These are phyloP conservation scores for Burhinus oedicnemus DNA, from an alignment of 2,113 vertebrate genomes.

Conservation along the genomic window DNA sequence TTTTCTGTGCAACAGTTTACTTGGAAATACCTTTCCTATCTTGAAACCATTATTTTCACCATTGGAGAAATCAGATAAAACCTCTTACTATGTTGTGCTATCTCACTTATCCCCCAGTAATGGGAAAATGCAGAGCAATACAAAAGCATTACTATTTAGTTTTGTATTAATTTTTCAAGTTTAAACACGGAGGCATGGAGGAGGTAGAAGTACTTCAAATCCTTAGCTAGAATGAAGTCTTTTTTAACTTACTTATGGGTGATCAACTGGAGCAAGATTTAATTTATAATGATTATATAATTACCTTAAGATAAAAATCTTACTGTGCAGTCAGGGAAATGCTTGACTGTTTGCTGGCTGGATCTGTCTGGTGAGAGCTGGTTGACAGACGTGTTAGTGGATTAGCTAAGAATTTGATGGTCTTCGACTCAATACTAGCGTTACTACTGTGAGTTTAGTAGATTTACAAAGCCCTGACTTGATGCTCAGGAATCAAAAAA, in stretches of 20 bases:
- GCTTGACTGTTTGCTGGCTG: not conserved
- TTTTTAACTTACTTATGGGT: not conserved
- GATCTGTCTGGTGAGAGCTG: not conserved
- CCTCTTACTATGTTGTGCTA: not conserved
- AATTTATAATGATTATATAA: not conserved
- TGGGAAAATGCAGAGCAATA: not conserved
- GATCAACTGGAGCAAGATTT: not conserved
- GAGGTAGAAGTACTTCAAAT: not conserved
- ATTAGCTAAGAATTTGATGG: not conserved
- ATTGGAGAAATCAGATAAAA: not conserved
- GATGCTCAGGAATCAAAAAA: not conserved
- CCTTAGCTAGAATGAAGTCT: not conserved
- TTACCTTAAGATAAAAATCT: not conserved
- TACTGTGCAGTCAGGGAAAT: not conserved
- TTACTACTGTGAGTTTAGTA: not conserved
- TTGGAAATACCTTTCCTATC: not conserved
- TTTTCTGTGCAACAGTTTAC: not conserved
- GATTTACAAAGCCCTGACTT: not conserved
- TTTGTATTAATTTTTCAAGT: not conserved
- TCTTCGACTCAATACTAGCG: not conserved
- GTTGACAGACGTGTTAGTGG: not conserved
- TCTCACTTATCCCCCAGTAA: not conserved
- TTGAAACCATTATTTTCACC: not conserved
- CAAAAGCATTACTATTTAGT: not conserved
- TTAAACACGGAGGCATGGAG: not conserved